phyloP scores from a whole-genome alignment of 2,888 invertebrate species.

The Strigamia crassipes region DNA sequence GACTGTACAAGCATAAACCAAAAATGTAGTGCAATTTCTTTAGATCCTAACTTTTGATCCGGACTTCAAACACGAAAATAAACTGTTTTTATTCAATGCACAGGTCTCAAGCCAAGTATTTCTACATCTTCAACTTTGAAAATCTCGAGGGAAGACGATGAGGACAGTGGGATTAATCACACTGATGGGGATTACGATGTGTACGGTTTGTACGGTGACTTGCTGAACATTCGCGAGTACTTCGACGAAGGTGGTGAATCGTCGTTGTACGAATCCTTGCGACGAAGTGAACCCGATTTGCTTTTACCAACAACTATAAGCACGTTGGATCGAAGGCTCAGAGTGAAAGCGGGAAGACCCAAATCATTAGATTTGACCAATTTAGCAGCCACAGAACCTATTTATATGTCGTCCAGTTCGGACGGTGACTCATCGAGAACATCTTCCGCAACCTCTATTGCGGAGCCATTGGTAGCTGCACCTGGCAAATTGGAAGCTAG shows the following conservation, averaged over 20 bases:
- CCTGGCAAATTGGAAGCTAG: constrained; percentile 46
- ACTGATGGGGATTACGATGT: constrained; percentile 72
- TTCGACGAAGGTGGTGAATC: constrained; percentile 74
- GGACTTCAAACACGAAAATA: too few species aligned
- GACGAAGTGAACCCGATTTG: constrained; percentile 78
- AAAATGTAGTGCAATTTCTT: too few species aligned
- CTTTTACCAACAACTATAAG: constrained; percentile 65
- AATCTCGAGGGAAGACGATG: not conserved
- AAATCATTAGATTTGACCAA: constrained; percentile 81
- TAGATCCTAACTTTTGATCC: too few species aligned
- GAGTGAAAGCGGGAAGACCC: constrained; percentile 81
- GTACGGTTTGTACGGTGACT: constrained; percentile 84
- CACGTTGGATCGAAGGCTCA: constrained; percentile 76
- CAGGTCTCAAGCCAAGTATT: not conserved
- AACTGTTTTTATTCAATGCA: not conserved
- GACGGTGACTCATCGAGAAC: constrained; percentile 47
- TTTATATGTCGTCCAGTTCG: constrained; percentile 48
- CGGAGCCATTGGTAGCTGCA: not conserved
- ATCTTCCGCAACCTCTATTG: constrained; percentile 35
- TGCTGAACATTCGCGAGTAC: constrained; percentile 86
- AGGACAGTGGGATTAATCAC: not conserved
- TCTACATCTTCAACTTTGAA: not conserved
- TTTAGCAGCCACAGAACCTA: constrained; percentile 68
- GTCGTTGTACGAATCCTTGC: constrained; percentile 74
- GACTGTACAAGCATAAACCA: too few species aligned